Percentiles rank a stretch among this genome's conserved stretches.
These are phyloP conservation scores for Eclectus roratus DNA, from an alignment of 2,113 vertebrate species.

Conservation along the genomic window DNA sequence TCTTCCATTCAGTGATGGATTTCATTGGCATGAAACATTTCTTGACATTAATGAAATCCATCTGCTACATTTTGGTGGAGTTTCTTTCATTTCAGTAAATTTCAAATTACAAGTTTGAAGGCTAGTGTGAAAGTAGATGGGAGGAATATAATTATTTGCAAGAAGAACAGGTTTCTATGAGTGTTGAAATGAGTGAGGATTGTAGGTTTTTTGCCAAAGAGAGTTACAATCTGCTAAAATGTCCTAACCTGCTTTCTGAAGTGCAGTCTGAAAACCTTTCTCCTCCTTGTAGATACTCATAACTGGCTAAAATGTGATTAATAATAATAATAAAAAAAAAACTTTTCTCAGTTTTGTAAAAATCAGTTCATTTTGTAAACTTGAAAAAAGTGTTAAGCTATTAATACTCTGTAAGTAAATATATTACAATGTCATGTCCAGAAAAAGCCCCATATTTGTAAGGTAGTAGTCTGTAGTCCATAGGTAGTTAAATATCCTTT, in stretches of 20 bases:
- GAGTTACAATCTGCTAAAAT: not conserved
- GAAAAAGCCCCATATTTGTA: not conserved
- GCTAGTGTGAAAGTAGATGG: not conserved
- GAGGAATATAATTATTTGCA: not conserved
- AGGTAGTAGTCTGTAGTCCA: not conserved
- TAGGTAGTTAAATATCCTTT: not conserved
- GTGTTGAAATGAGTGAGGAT: not conserved
- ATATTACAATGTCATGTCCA: not conserved
- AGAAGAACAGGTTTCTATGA: not conserved
- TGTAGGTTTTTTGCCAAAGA: not conserved
- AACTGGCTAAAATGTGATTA: not conserved
- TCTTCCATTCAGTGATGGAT: not conserved
- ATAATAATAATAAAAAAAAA: not conserved
- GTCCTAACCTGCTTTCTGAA: not conserved
- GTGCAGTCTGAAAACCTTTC: not conserved
- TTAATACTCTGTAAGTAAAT: not conserved
- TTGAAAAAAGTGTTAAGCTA: not conserved
- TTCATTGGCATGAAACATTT: not conserved
- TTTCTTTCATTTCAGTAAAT: not conserved
- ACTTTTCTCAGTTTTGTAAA: not conserved
- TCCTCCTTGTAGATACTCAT: not conserved
- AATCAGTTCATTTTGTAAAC: not conserved
- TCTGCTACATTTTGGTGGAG: not conserved
- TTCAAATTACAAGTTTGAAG: not conserved
- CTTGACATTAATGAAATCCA: not conserved